These are phyloP conservation scores for Saxidomus purpurata DNA, from an alignment of 1,140 invertebrate genomes.

Conservation along the genomic window DNA sequence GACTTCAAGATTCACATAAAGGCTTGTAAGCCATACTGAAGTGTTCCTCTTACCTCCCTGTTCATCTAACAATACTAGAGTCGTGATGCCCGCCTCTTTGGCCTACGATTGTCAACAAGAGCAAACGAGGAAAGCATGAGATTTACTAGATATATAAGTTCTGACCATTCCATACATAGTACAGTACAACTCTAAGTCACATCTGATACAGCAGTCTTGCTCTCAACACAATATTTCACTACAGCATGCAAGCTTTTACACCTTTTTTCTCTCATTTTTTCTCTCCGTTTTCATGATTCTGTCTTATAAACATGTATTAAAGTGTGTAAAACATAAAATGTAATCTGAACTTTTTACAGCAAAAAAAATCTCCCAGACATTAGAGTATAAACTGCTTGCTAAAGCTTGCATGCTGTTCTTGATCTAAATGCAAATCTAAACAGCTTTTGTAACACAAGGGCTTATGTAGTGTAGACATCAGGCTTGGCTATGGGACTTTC, in stretches of 20 bases:
- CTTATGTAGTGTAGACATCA: conserved; percentile 30
- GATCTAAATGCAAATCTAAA: neutral
- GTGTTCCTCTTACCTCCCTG: conserved; percentile 65
- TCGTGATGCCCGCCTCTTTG: conserved; percentile 66
- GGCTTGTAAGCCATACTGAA: neutral
- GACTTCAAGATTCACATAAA: conserved; percentile 6
- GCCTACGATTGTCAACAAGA: conserved; percentile 46
- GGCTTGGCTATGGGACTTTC: neutral
- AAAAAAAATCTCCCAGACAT: neutral
- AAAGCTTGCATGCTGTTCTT: conserved; percentile 35
- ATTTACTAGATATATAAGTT: conserved; percentile 23
- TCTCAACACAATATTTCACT: conserved; percentile 33
- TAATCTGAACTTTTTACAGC: too few species aligned
- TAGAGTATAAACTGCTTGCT: neutral
- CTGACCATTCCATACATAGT: conserved; percentile 32
- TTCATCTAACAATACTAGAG: conserved; percentile 67
- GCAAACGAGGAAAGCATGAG: conserved; percentile 44
- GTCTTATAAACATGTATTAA: too few species aligned
- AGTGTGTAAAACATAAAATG: too few species aligned
- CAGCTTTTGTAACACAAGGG: conserved; percentile 43
- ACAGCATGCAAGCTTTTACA: conserved; percentile 12
- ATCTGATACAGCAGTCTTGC: conserved; percentile 17
- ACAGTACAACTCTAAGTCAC: conserved; percentile 48
- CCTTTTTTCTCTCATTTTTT: neutral
- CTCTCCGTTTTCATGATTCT: too few species aligned